Conservation (phyloP, 2,797 vertebrate species). For the Propithecus deckenii region DNA sequence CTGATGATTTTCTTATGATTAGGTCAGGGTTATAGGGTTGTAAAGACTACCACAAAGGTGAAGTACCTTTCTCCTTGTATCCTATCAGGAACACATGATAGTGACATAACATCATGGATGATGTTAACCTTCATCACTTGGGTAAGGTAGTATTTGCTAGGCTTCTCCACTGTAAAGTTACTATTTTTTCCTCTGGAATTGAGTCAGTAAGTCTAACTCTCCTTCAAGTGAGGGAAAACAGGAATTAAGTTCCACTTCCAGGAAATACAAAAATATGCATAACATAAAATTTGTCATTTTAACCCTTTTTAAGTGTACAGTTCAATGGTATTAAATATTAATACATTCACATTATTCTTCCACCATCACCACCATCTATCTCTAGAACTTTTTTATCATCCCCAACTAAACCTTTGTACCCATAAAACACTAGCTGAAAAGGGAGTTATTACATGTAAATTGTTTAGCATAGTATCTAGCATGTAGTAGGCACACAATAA, state of each 20-base stretch:
- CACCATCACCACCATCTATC: neutral
- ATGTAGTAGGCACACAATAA: neutral
- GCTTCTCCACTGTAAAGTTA: neutral
- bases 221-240: neutral
- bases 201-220: neutral
- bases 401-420: neutral
- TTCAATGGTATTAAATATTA: neutral
- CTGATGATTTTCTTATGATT: neutral
- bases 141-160: neutral
- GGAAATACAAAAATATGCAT: neutral
- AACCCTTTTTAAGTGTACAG: neutral
- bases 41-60: neutral
- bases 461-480: neutral
- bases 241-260: neutral
- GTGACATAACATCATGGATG: neutral
- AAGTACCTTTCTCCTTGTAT: neutral
- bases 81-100: neutral
- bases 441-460: neutral
- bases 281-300: neutral
- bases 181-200: neutral
- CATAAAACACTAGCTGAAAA: neutral
- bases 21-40: neutral
- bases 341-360: neutral
- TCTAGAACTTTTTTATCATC: constrained; percentile 1
- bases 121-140: neutral